Conservation (phyloP, 2,113 vertebrate genomes). For the Syngnathus scovelli region DNA sequence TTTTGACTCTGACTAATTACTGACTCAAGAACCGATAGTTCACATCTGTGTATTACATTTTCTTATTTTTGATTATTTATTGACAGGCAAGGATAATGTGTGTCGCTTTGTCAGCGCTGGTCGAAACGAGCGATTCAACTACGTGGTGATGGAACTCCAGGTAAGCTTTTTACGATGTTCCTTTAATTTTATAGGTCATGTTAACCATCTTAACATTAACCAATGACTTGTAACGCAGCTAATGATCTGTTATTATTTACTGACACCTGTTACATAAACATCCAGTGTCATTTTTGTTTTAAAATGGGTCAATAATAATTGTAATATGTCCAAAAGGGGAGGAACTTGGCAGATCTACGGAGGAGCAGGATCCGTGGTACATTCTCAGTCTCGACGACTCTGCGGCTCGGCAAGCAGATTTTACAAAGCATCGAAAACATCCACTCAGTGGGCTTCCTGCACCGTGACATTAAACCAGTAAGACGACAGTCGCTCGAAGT, state of each 20-base stretch:
- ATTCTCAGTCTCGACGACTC: constrained; percentile 87
- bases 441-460: constrained; percentile 94
- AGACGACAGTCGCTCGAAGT: constrained; percentile 25
- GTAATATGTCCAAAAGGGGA: constrained; percentile 72
- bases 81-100: constrained; percentile 93
- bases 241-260: too few species aligned
- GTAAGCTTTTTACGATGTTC: constrained; percentile 53
- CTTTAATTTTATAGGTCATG: too few species aligned
- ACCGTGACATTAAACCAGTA: constrained; percentile 97
- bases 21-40: not conserved
- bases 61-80: constrained; percentile 1
- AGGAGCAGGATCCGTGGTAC: constrained; percentile 86
- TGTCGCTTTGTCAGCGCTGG: constrained; percentile 97
- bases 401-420: constrained; percentile 90
- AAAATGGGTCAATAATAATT: not conserved
- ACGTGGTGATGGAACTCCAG: constrained; percentile 98
- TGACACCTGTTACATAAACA: too few species aligned
- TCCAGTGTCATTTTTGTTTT: not conserved
- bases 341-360: constrained; percentile 92
- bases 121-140: constrained; percentile 96
- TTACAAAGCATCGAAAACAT: constrained; percentile 96
- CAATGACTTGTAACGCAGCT: too few species aligned
- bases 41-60: not conserved
- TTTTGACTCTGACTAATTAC: too few species aligned
- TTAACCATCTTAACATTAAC: too few species aligned